phyloP scores from a whole-genome alignment of 2,888 invertebrate genomes.

The Drosophila merina region DNA sequence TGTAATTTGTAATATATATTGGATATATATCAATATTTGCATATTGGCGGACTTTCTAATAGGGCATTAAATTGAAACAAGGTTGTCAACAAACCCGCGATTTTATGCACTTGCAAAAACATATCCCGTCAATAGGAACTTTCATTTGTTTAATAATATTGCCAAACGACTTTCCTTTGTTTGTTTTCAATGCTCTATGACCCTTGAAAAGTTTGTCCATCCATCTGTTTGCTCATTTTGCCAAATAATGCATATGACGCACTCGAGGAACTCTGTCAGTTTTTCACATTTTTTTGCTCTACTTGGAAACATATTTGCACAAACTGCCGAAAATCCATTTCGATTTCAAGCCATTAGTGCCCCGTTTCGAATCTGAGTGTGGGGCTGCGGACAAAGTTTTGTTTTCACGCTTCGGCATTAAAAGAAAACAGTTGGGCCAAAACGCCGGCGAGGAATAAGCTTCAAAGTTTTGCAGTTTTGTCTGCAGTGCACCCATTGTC shows the following conservation, averaged over 20 bases:
- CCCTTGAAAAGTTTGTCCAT: background rate
- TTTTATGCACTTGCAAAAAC: background rate
- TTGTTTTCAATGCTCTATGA: background rate
- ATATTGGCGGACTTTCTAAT: constrained; percentile 35
- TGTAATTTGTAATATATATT: constrained; percentile 27
- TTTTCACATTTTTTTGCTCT: constrained; percentile 21
- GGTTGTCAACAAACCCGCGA: background rate
- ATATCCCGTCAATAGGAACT: background rate
- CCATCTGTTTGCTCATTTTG: constrained; percentile 12
- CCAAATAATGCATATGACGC: constrained; percentile 20
- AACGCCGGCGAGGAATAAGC: constrained; percentile 16
- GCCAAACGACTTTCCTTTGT: background rate
- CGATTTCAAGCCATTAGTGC: constrained; percentile 76
- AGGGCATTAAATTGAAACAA: background rate
- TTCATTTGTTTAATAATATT: background rate
- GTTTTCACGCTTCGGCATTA: constrained; percentile 72
- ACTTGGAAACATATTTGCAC: constrained; percentile 61
- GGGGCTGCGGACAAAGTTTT: constrained; percentile 61
- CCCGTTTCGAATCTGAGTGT: constrained; percentile 61
- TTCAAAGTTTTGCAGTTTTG: constrained; percentile 38
- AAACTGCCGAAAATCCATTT: constrained; percentile 65
- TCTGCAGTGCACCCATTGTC: constrained; percentile 40
- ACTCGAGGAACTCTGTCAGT: constrained; percentile 18
- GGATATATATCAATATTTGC: constrained; percentile 34
- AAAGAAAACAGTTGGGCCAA: constrained; percentile 57